Evolutionary conservation across 2,113 vertebrate species (phyloP), one percentile per base, ranked within the genome.

Genomic region (Takifugu bimaculatus): DNA sequence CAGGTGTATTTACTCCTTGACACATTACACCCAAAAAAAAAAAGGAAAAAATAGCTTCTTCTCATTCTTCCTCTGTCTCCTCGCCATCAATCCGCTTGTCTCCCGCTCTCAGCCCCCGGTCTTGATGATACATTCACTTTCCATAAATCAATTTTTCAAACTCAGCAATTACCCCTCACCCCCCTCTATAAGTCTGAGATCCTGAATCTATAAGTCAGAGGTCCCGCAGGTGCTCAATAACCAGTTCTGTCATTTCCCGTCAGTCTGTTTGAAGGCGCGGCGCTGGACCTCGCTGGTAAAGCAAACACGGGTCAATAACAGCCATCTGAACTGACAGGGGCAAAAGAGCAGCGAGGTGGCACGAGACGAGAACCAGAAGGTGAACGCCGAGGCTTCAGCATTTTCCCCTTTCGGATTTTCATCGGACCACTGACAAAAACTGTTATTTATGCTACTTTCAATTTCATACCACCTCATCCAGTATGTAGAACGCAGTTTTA

Each of bases 41-140:
- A 56, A 72, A 39, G 11, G 3, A 3, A 39, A 10, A 39, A 39
- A 10, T 29, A 29, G 44, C n/a, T 26, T n/a, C 48, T 71, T 74
- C 28, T 49, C 67, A 54, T 25, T 58, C 53, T 28, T 60, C 54
- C 45, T 57, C 57, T 70, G 35, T 54, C 57, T 43, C 50, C 49
- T 60, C 39, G n/a, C 68, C 39, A 44, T 66, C 65, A 54, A 65
- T 58, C 54, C 54, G 1, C 52, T 13, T 1, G 12, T 26, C 51
- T 57, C 49, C 51, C 13, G 2, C 45, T 26, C 2, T 26, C 63
- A 5, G 50, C 49, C 45, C 20, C 27, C 14, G 28, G 54, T 35
- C 68, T 69, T 82, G 70, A 65, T 75, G 77, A 86, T 79, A 81
- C 74, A 81, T 85, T 83, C 77, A 53, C 72, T 70, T 85, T 76